Base-by-base conservation (phyloP, 2,888 invertebrate species). In the Drosophila conformis region DNA sequence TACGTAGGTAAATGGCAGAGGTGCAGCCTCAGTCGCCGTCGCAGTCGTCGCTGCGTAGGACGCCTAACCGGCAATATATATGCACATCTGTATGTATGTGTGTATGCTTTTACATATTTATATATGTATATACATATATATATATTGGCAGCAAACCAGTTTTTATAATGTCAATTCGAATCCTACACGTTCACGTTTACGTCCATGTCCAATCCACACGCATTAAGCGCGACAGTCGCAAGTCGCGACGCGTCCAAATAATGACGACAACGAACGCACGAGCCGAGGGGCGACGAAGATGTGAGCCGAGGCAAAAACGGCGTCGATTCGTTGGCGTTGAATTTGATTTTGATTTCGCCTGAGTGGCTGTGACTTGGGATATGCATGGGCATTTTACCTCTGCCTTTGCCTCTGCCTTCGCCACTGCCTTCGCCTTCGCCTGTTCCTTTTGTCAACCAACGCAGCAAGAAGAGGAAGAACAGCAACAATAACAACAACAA, bases 121-220 rank as follows among this genome's bases (percentile, higher is more conserved):
- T 35, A 21, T 33, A 13, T 54, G 10, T 25, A 25, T 25, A 25
- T 25, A 25, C 1, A 25, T 18, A 15, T 18, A 6, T 36, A 18
- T 38, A 27, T 89, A 90, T 90, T 89, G 85, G 82, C 85, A 90
- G 76, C 85, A 86, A 86, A 86, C 89, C 87, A 78, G 86, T 88
- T 86, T 87, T 89, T 87, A 87, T 86, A 88, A 89, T 87, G 86
- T 87, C 89, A 88, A 88, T 89, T 86, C 86, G 87, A 86, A 89
- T 86, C 86, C 86, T 86, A 88, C 89, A 86, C 86, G 84, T 84
- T 84, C 82, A 67, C 54, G 54, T 56, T 51, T 56, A 56, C 80
- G 76, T 80, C 74, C 81, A 81, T 81, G 78, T 81, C 78, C 78
- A 79, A 87, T 87, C 86, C 86, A 87, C 87, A 87, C 87, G 89